phyloP scores from a whole-genome alignment of 1,140 invertebrate species.

The Aradophagus sp. region DNA sequence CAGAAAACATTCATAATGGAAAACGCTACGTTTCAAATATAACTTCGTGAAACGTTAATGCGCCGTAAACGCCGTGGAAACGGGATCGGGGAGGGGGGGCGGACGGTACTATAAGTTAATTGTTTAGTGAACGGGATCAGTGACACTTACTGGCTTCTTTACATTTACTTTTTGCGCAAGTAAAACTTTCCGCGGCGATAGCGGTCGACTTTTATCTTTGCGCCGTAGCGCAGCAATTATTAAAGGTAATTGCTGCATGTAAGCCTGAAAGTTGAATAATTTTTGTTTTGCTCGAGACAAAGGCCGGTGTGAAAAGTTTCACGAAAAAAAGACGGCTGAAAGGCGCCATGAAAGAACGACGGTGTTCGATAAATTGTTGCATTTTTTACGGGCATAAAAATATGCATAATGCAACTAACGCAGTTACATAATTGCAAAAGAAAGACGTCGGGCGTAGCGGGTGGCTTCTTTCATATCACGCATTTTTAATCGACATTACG shows the following conservation, averaged over 20 bases:
- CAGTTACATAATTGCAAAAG: too few species aligned
- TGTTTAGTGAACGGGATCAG: slow-evolving; percentile 39
- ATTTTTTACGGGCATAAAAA: too few species aligned
- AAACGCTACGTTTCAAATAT: slow-evolving; percentile 43
- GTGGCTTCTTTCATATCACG: too few species aligned
- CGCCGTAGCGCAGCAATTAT: slow-evolving; percentile 12
- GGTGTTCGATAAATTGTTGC: too few species aligned
- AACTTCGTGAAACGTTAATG: slow-evolving; percentile 36
- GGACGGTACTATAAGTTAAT: slow-evolving; percentile 55
- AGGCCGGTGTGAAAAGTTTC: too few species aligned
- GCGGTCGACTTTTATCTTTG: slow-evolving; percentile 15
- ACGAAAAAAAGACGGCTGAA: too few species aligned
- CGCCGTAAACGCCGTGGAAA: slow-evolving; percentile 4
- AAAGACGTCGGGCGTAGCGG: too few species aligned
- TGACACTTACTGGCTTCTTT: slow-evolving; percentile 43
- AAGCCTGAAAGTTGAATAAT: slow-evolving; percentile 36
- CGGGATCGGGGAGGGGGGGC: too few species aligned
- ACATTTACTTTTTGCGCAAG: slow-evolving; percentile 28
- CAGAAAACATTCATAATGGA: slow-evolving; percentile 45
- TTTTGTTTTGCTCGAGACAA: slow-evolving; percentile 30
- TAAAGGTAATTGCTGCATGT: slow-evolving; percentile 16
- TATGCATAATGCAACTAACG: too few species aligned
- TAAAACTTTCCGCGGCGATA: slow-evolving; percentile 18
- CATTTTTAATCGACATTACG: too few species aligned
- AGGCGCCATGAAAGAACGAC: too few species aligned